A percentile compares a stretch with the other conserved stretches of the same genome.
phyloP scores from a whole-genome alignment of 2,888 invertebrate genomes.

The Baccha elongata region DNA sequence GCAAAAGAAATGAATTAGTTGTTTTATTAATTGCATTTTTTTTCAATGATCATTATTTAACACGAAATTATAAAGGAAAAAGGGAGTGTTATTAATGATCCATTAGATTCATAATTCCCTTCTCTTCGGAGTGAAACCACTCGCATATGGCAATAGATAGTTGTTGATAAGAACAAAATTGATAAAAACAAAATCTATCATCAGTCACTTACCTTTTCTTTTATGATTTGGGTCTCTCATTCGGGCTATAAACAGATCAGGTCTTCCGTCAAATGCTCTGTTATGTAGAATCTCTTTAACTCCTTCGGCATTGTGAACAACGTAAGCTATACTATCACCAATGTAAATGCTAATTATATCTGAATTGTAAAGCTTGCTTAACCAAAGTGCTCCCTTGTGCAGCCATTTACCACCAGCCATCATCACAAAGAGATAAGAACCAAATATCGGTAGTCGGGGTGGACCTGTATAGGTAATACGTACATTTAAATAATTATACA shows the following conservation, averaged over 20 bases:
- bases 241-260: conserved; percentile 83
- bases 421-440: conserved; percentile 85
- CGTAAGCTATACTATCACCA: conserved; percentile 83
- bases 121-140: too few species aligned
- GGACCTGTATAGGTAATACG: conserved; percentile 86
- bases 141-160: too few species aligned
- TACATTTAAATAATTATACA: too few species aligned
- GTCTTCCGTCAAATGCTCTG: conserved; percentile 86
- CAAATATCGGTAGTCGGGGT: conserved; percentile 86
- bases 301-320: conserved; percentile 84
- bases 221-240: conserved; percentile 83
- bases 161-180: too few species aligned
- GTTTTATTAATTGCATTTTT: too few species aligned
- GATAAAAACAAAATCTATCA: too few species aligned
- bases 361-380: conserved; percentile 85
- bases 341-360: conserved; percentile 85
- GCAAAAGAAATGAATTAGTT: too few species aligned
- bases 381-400: conserved; percentile 83
- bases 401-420: conserved; percentile 83
- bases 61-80: too few species aligned
- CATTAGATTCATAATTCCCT: too few species aligned
- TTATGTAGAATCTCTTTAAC: conserved; percentile 85
- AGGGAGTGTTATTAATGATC: too few species aligned
- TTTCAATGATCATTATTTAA: too few species aligned
- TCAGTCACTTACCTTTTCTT: conserved; percentile 78